phyloP scores from a whole-genome alignment of 2,888 invertebrate genomes.

The Pristionchus exspectatus region DNA sequence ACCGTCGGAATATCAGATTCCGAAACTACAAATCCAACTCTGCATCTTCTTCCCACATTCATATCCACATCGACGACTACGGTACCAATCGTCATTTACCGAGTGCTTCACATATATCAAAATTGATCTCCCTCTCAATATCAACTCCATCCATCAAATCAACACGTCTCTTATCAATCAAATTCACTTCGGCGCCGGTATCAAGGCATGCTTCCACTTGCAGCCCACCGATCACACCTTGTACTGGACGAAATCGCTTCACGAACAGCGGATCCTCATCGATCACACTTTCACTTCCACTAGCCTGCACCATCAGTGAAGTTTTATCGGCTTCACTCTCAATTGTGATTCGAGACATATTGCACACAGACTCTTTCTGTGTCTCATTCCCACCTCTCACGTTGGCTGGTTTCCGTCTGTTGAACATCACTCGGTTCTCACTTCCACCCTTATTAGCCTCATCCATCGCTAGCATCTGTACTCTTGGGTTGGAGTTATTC shows the following conservation, averaged over 20 bases:
- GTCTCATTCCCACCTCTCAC: background rate
- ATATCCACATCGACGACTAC: background rate
- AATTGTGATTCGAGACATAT: too few relatives aligned
- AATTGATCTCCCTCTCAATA: background rate
- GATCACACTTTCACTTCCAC: background rate
- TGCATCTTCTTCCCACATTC: background rate
- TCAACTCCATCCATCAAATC: background rate
- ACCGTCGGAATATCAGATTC: background rate
- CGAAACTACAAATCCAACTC: background rate
- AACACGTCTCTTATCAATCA: background rate
- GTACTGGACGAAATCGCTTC: background rate
- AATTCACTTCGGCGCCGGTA: background rate
- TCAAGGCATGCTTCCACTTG: background rate
- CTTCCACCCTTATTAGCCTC: too few relatives aligned
- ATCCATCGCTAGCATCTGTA: too few relatives aligned
- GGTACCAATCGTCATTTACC: background rate
- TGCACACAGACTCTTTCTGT: background rate
- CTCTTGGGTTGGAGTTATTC: too few relatives aligned
- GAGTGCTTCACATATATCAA: background rate
- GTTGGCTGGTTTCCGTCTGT: too few relatives aligned
- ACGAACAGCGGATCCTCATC: background rate
- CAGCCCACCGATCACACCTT: background rate
- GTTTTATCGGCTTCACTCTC: too few relatives aligned
- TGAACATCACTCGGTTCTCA: too few relatives aligned
- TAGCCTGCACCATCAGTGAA: too few relatives aligned